A percentile compares a stretch with the other conserved stretches of the same genome.
These are phyloP conservation scores for Chlorops oryzae DNA, from an alignment of 1,140 invertebrate species.

Conservation along the genomic window DNA sequence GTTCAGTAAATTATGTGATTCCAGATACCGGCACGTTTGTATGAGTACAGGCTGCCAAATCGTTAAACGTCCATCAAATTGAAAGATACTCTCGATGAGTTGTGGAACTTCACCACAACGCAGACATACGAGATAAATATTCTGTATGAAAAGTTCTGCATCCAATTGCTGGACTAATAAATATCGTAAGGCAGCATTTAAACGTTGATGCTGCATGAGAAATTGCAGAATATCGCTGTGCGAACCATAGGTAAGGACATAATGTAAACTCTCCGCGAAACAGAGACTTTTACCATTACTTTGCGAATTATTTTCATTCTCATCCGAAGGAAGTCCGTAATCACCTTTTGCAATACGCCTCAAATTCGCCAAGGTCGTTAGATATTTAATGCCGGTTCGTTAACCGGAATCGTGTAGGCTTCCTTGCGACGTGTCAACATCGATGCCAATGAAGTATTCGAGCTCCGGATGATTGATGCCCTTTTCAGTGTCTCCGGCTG, in stretches of 20 bases:
- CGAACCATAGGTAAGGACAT: slow-evolving; percentile 65
- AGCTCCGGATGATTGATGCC: slow-evolving; percentile 35
- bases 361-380: slow-evolving; percentile 53
- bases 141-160: slow-evolving; percentile 63
- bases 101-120: slow-evolving; percentile 56
- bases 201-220: slow-evolving; percentile 59
- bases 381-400: slow-evolving; percentile 55
- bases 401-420: slow-evolving; percentile 43
- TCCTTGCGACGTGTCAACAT: slow-evolving; percentile 44
- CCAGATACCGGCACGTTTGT: slow-evolving; percentile 60
- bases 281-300: slow-evolving; percentile 54
- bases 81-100: slow-evolving; percentile 55
- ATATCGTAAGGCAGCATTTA: slow-evolving; percentile 57
- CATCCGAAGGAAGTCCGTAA: slow-evolving; percentile 34
- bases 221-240: slow-evolving; percentile 63
- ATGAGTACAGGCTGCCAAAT: slow-evolving; percentile 64
- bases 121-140: slow-evolving; percentile 60
- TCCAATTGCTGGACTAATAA: slow-evolving; percentile 59
- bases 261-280: slow-evolving; percentile 67
- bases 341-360: slow-evolving; percentile 53
- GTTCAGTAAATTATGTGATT: slow-evolving; percentile 58
- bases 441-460: slow-evolving; percentile 35
- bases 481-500: slow-evolving; percentile 37
- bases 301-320: slow-evolving; percentile 40
- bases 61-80: slow-evolving; percentile 56